Percentiles rank a stretch among this genome's conserved stretches.
These are phyloP conservation scores for Scolanthus callimorphus DNA, from an alignment of 92 coral and sea anemone species.

Conservation along the genomic window DNA sequence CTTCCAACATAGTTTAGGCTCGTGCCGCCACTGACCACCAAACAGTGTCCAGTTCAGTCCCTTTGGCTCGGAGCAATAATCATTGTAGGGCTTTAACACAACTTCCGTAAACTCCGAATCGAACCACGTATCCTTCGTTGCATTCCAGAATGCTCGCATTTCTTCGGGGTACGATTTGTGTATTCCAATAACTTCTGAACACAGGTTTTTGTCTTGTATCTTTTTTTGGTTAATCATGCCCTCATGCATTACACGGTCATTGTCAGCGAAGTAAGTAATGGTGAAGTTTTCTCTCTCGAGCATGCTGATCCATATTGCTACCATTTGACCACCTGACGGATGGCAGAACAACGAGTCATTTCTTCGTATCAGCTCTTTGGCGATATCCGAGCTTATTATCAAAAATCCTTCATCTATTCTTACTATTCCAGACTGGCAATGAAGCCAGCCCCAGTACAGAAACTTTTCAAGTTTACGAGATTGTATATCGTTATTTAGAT, in stretches of 20 bases:
- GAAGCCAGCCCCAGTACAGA: slow-evolving; percentile 30
- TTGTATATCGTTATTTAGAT: slow-evolving; percentile 20
- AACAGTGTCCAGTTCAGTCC: too few species aligned
- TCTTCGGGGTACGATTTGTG: slow-evolving; percentile 23
- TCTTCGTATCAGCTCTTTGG: slow-evolving; percentile 7
- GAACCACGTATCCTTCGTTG: slow-evolving; percentile 19
- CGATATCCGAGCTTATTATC: slow-evolving; percentile 11
- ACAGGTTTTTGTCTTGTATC: too few species aligned
- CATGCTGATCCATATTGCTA: slow-evolving; percentile 19
- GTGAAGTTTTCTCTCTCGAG: slow-evolving; percentile 26
- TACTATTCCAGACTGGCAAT: slow-evolving; percentile 10
- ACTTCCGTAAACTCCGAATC: background rate
- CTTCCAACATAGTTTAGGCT: slow-evolving; percentile 11
- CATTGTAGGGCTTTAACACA: background rate
- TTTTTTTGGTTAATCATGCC: too few species aligned
- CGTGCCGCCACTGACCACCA: too few species aligned
- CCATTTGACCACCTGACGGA: too few species aligned
- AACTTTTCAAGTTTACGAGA: slow-evolving; percentile 13
- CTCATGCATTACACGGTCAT: slow-evolving; percentile 1
- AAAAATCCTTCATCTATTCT: slow-evolving; percentile 28
- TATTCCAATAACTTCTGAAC: too few species aligned
- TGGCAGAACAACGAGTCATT: slow-evolving; percentile 16
- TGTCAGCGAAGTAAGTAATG: too few species aligned
- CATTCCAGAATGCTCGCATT: slow-evolving; percentile 9
- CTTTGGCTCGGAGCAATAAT: too few species aligned